Percentiles rank a stretch among this genome's conserved stretches.
Evolutionary conservation across 1,140 invertebrate species (phyloP).

Genomic region (Dendrolimus kikuchii): DNA sequence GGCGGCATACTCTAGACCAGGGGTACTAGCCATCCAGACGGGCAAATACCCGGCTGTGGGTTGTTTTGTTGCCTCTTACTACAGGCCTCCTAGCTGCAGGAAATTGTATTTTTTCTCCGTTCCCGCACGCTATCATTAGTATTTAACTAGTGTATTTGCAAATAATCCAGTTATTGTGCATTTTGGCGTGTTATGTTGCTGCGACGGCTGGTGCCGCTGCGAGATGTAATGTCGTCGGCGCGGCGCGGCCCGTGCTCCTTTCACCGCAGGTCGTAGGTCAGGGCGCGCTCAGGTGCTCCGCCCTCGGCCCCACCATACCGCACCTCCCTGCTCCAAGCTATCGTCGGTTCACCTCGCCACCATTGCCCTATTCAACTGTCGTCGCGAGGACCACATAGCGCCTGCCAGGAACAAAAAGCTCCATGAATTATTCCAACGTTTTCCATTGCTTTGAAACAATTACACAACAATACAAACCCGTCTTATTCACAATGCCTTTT

Average conservation of each 20-base stretch:
- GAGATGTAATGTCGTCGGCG: conserved; percentile 47
- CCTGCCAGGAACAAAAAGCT: conserved; percentile 51
- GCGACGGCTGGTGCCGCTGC: conserved; percentile 14
- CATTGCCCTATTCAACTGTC: conserved; percentile 66
- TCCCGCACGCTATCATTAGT: too few relatives aligned
- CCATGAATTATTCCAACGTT: conserved; percentile 63
- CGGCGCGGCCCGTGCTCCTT: conserved; percentile 50
- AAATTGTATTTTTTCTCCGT: too few relatives aligned
- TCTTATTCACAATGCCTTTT: conserved; percentile 54
- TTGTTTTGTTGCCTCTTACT: too few relatives aligned
- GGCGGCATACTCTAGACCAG: too few relatives aligned
- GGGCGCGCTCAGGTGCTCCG: conserved; percentile 67
- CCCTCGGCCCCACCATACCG: conserved; percentile 36
- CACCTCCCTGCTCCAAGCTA: conserved; percentile 18
- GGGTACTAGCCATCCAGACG: too few relatives aligned
- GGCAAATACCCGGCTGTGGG: too few relatives aligned
- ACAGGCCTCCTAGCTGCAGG: too few relatives aligned
- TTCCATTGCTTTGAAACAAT: conserved; percentile 54
- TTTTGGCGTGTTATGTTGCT: conserved; percentile 41
- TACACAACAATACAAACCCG: conserved; percentile 66
- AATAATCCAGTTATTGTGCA: conserved; percentile 7
- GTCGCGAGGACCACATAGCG: conserved; percentile 43
- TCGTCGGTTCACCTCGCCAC: conserved; percentile 28
- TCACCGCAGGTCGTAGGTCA: conserved; percentile 68
- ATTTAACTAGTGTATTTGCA: neutral